Evolutionary conservation across 2,797 vertebrate genomes (phyloP).

Genomic region (Melanotaenia trifasciata): DNA sequence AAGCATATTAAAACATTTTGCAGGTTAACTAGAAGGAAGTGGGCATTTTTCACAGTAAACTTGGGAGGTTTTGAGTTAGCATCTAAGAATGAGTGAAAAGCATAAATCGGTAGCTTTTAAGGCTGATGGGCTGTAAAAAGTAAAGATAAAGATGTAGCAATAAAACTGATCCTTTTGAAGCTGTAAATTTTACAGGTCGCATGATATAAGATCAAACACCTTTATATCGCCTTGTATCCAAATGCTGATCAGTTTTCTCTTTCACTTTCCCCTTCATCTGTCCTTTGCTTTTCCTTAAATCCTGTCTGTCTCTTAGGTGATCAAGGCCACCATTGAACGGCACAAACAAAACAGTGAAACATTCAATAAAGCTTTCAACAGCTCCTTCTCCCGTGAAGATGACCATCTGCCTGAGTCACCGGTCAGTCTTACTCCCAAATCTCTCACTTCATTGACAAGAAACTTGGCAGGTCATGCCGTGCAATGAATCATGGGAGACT

Average conservation of each 20-base stretch:
- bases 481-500: conserved; percentile 38
- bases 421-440: conserved; percentile 74
- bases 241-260: conserved; percentile 19
- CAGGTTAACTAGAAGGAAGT: conserved; percentile 8
- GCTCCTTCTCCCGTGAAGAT: conserved; percentile 90
- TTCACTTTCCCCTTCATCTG: not conserved
- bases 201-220: not conserved
- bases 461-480: conserved; percentile 22
- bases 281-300: conserved; percentile 10
- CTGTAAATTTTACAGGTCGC: conserved; percentile 13
- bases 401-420: conserved; percentile 88
- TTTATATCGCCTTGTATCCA: not conserved
- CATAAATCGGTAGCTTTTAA: conserved; percentile 12
- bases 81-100: conserved; percentile 1
- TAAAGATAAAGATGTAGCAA: conserved; percentile 9
- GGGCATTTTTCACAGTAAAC: not conserved
- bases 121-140: conserved; percentile 14
- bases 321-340: conserved; percentile 92
- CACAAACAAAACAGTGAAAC: conserved; percentile 98
- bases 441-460: conserved; percentile 41
- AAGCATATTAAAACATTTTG: conserved; percentile 70
- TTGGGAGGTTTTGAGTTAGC: not conserved
- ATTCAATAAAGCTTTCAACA: conserved; percentile 92
- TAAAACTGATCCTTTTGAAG: conserved; percentile 25
- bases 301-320: conserved; percentile 83